These are phyloP conservation scores for Hirtodrosophila duncani DNA, from an alignment of 2,888 invertebrate genomes.

Conservation along the genomic window DNA sequence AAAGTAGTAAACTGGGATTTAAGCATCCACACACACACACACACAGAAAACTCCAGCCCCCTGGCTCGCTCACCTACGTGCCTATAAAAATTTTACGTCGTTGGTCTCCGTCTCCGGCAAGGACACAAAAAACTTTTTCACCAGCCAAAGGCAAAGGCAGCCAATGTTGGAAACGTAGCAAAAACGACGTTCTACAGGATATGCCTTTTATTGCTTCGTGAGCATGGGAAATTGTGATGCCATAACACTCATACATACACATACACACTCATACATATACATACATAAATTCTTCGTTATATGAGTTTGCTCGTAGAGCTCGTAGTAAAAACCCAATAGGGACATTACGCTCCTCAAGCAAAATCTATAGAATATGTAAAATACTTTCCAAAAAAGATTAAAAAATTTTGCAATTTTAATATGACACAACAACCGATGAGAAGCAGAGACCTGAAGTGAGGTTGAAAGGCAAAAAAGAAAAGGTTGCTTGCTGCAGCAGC, in stretches of 20 bases:
- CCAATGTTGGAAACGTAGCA: conserved; percentile 20
- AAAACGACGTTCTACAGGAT: conserved; percentile 58
- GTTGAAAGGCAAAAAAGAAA: not conserved
- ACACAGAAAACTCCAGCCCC: conserved; percentile 15
- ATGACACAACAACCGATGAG: too few species aligned
- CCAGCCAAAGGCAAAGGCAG: conserved; percentile 43
- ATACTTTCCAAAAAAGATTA: conserved; percentile 63
- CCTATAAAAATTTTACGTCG: conserved; percentile 71
- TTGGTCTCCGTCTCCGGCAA: conserved; percentile 48
- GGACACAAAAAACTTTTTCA: conserved; percentile 65
- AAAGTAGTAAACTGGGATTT: conserved; percentile 74
- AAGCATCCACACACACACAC: conserved; percentile 43
- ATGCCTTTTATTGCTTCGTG: conserved; percentile 66
- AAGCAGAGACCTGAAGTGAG: conserved; percentile 14
- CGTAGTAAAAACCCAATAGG: conserved; percentile 57
- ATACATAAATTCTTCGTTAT: conserved; percentile 64
- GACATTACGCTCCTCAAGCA: conserved; percentile 52
- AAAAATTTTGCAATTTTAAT: conserved; percentile 71
- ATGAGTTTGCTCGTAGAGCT: conserved; percentile 13
- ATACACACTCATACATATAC: too few species aligned
- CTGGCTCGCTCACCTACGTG: conserved; percentile 54
- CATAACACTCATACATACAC: too few species aligned
- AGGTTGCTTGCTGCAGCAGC: not conserved
- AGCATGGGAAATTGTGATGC: conserved; percentile 68
- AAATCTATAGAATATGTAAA: conserved; percentile 68